Conservation (phyloP, 2,113 vertebrate genomes). For the Anarrhichthys ocellatus region DNA sequence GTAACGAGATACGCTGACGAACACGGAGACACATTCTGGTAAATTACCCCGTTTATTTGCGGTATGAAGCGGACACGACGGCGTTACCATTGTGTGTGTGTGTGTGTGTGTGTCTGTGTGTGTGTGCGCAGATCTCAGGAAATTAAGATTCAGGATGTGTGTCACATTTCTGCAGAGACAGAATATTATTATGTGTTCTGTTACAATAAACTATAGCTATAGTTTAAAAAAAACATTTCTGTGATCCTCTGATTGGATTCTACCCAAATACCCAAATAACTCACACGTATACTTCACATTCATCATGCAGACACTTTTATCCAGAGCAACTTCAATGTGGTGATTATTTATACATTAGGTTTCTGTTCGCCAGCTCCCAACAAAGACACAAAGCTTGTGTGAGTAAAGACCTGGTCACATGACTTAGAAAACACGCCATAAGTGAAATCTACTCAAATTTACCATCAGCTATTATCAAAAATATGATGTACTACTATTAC, state of each 20-base stretch:
- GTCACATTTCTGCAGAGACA: neutral
- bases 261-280: too few species aligned
- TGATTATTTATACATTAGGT: too few species aligned
- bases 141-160: slow-evolving; percentile 4
- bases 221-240: neutral
- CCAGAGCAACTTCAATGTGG: too few species aligned
- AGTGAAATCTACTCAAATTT: too few species aligned
- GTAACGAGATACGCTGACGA: neutral
- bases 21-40: neutral
- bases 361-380: too few species aligned
- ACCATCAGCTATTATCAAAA: too few species aligned
- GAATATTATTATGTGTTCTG: neutral
- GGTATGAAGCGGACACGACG: neutral
- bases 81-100: slow-evolving; percentile 5
- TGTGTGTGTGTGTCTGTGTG: slow-evolving; percentile 8
- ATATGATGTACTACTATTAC: too few species aligned
- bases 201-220: too few species aligned
- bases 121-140: neutral
- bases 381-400: too few species aligned
- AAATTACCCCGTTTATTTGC: slow-evolving; percentile 11
- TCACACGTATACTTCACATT: too few species aligned
- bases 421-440: neutral
- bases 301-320: too few species aligned
- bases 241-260: neutral
- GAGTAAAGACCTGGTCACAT: too few species aligned